A percentile compares a stretch with the other conserved stretches of the same genome.
Evolutionary conservation across 2,888 invertebrate species (phyloP).

Genomic region (Phrixothrix hirtus): DNA sequence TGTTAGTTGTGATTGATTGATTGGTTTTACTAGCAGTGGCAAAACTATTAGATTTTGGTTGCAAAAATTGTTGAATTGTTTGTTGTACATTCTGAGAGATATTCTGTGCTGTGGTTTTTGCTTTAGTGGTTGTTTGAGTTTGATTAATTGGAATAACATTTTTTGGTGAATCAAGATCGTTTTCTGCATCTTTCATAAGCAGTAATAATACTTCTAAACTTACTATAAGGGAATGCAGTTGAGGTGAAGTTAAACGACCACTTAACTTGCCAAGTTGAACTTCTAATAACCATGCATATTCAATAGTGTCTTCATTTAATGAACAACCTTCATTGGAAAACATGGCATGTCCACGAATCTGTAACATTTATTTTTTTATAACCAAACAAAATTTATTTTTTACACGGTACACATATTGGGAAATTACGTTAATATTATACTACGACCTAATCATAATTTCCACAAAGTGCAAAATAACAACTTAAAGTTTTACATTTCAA

Average conservation of each 20-base stretch:
- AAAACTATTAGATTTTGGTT: constrained; percentile 34
- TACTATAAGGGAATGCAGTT: constrained; percentile 83
- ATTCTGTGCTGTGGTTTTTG: constrained; percentile 35
- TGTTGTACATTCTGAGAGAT: constrained; percentile 34
- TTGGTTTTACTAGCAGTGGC: constrained; percentile 15
- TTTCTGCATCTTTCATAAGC: constrained; percentile 86
- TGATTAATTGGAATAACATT: constrained; percentile 34
- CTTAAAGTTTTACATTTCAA: too few species aligned
- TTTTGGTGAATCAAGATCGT: constrained; percentile 78
- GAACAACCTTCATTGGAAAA: constrained; percentile 91
- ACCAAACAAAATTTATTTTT: not conserved
- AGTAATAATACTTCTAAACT: constrained; percentile 87
- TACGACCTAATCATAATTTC: too few species aligned
- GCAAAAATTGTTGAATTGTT: constrained; percentile 40
- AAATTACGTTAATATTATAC: too few species aligned
- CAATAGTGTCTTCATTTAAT: constrained; percentile 91
- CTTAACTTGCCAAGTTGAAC: constrained; percentile 91
- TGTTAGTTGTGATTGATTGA: constrained; percentile 5
- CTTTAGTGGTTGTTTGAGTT: constrained; percentile 34
- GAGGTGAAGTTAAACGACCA: constrained; percentile 87
- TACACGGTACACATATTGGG: not conserved
- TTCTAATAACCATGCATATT: constrained; percentile 97
- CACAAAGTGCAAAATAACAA: not conserved
- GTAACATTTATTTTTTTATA: not conserved
- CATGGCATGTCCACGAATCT: constrained; percentile 92